Evolutionary conservation across 2,113 vertebrate species (phyloP).

Genomic region (Istiophorus platypterus): DNA sequence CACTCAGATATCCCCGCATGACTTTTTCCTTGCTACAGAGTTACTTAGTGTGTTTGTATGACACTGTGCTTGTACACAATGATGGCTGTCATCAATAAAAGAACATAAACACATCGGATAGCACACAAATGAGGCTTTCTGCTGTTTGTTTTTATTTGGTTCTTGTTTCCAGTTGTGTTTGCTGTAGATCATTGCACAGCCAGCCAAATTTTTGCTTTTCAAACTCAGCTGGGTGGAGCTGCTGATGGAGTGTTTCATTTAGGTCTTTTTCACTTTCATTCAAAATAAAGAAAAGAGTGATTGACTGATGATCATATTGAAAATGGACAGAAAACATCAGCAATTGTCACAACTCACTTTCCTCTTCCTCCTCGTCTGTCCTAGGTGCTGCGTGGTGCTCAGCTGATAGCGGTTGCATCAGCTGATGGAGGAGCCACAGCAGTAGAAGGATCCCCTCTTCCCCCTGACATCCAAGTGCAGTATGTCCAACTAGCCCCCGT

Average conservation of each 20-base stretch:
- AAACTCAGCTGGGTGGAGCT: slow-evolving; percentile 21
- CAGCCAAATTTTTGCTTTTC: slow-evolving; percentile 26
- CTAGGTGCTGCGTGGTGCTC: slow-evolving; percentile 95
- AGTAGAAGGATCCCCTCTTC: slow-evolving; percentile 92
- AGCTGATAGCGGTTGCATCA: slow-evolving; percentile 96
- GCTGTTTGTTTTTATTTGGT: slow-evolving; percentile 54
- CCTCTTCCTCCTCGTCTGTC: slow-evolving; percentile 1
- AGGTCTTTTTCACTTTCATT: not conserved
- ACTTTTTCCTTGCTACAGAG: slow-evolving; percentile 14
- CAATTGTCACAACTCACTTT: not conserved
- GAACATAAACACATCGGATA: slow-evolving; percentile 58
- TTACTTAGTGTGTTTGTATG: slow-evolving; percentile 41
- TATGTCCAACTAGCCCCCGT: slow-evolving; percentile 97
- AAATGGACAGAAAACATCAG: not conserved
- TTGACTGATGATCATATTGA: not conserved
- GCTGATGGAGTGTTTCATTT: not conserved
- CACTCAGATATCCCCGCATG: slow-evolving; percentile 8
- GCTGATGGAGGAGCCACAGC: slow-evolving; percentile 88
- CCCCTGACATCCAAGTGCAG: slow-evolving; percentile 97
- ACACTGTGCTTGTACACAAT: slow-evolving; percentile 29
- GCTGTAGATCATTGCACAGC: slow-evolving; percentile 24
- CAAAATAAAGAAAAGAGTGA: not conserved
- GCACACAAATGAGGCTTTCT: slow-evolving; percentile 41
- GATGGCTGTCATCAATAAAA: slow-evolving; percentile 53
- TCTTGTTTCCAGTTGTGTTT: slow-evolving; percentile 31